phyloP scores from a whole-genome alignment of 1,140 invertebrate species.

The Dinothrombium tinctorium region DNA sequence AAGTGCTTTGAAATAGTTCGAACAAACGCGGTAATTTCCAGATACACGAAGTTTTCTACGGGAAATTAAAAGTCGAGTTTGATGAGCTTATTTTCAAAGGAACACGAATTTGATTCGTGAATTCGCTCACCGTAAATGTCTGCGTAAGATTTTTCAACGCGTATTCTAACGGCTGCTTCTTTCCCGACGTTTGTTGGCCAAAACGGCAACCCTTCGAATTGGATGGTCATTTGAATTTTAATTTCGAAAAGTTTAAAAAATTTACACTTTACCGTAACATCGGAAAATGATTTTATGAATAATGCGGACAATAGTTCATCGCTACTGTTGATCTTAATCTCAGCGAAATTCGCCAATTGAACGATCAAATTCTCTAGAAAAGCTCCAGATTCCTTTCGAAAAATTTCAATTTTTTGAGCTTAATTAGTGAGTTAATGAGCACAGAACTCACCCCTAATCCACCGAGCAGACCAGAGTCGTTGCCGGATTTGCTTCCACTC shows the following conservation, averaged over 20 bases:
- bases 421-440: not conserved
- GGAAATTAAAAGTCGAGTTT: not conserved
- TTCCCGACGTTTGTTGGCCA: too few relatives aligned
- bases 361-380: conserved; percentile 7
- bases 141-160: not conserved
- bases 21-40: conserved; percentile 9
- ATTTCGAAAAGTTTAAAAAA: not conserved
- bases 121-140: not conserved
- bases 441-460: not conserved
- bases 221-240: not conserved
- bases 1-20: conserved; percentile 7
- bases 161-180: not conserved
- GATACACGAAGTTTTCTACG: conserved; percentile 8
- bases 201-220: too few relatives aligned
- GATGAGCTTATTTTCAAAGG: not conserved
- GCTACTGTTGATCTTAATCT: conserved; percentile 7
- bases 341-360: conserved; percentile 8
- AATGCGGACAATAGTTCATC: conserved; percentile 7
- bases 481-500: not conserved
- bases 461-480: not conserved
- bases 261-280: conserved; percentile 8
- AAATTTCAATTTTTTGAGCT: not conserved
- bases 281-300: conserved; percentile 11
- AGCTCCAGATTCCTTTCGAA: conserved; percentile 6
- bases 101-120: not conserved